Base-by-base conservation (phyloP, 2,888 invertebrate genomes). In the Cosmopolites sordidus region DNA sequence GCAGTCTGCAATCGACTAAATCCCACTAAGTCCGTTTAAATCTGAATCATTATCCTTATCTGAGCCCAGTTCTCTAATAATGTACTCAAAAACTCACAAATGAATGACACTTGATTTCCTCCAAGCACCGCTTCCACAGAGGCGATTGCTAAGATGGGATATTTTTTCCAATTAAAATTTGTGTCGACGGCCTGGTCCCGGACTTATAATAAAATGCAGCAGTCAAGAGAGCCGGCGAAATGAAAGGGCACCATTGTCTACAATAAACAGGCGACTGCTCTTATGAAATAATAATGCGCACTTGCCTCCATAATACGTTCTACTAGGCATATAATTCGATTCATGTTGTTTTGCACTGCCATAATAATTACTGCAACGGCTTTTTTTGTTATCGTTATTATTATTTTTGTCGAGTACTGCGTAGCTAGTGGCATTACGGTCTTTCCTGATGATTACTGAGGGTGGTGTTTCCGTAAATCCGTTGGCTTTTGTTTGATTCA, bases 271-370 rank as follows among this genome's bases (percentile, higher is more conserved):
- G 67, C 64, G 66, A 64, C 67, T 67, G 69, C 69, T 67, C 69
- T 68, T 67, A 65, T 64, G 60, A 67, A 69, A 71, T 70, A 71
- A 58, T 58, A 58, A 71, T 69, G 67, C 64, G 68, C 70, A 70
- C 70, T 71, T 68, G 66, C 62, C 49, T 56, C 60, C 60, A 67
- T 67, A 70, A 69, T 69, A 64, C 62, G 66, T 66, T 63, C 63
- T 63, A 65, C 64, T 66, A 63, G 66, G 68, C 69, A 67, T 66
- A 61, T 69, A 68, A 71, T 70, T 66, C 63, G 67, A 69, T 69
- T 69, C 42, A 47, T 45, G 51, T 44, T 41, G 47, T 46, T 45
- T 44, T 22, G 49, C 45, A 27, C 16, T 43, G 33, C 22, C 43
- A 29, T 29, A 51, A 51, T 47, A 39, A 46, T 51, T 48, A 48